Percentiles rank a stretch among this genome's conserved stretches.
Conservation (phyloP, 2,113 vertebrate species). For the Gorsachius goisagi region DNA sequence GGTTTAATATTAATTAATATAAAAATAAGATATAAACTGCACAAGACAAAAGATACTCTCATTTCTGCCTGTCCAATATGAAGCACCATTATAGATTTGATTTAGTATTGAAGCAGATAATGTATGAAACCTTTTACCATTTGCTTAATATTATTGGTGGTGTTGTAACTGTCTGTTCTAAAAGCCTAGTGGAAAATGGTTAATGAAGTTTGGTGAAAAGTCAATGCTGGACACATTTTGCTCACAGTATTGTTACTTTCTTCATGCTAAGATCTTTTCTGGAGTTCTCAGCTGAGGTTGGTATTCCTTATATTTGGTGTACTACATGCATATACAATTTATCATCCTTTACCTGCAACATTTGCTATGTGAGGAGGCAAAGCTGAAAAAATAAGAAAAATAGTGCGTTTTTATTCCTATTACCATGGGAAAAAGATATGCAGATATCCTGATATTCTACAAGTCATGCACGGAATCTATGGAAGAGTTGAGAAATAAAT, state of each 20-base stretch:
- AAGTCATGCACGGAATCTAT: background rate
- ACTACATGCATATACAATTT: background rate
- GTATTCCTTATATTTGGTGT: background rate
- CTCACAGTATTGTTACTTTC: background rate
- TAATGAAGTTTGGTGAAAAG: background rate
- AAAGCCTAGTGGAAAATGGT: background rate
- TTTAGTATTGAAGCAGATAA: background rate
- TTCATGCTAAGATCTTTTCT: background rate
- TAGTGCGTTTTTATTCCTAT: rapidly evolving
- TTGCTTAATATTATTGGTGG: background rate
- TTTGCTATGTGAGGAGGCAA: background rate
- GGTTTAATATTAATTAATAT: background rate
- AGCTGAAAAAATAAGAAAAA: background rate
- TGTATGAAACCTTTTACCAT: background rate
- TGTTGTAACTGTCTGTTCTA: background rate
- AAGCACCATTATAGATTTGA: background rate
- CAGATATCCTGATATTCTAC: background rate
- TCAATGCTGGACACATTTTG: background rate
- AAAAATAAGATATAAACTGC: background rate
- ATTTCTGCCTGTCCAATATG: background rate
- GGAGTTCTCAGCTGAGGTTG: background rate
- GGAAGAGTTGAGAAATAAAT: background rate
- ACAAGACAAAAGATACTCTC: background rate
- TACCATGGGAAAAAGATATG: background rate
- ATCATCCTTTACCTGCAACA: background rate